phyloP scores from a whole-genome alignment of 2,888 invertebrate species.

The Callyntrura guangdongensis region DNA sequence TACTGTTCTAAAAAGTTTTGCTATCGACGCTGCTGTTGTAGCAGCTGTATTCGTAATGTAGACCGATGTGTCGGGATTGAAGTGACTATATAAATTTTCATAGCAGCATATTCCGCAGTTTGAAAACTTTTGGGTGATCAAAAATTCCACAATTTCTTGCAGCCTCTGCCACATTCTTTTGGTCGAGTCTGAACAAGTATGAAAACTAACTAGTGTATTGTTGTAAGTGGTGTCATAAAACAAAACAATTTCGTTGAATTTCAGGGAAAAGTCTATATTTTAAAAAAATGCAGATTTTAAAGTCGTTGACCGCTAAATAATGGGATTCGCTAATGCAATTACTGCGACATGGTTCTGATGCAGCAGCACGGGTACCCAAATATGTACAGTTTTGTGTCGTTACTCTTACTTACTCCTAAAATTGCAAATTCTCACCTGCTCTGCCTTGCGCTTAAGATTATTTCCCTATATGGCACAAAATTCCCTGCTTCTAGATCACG shows the following conservation, averaged over 20 bases:
- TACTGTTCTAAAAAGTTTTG: not conserved
- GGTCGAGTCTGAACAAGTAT: not conserved
- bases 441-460: not conserved
- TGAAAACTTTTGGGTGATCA: not conserved
- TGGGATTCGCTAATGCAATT: slow-evolving; percentile 56
- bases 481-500: slow-evolving; percentile 7
- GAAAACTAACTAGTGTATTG: too few species aligned
- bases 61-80: not conserved
- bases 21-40: not conserved
- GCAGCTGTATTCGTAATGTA: not conserved
- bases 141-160: slow-evolving; percentile 1
- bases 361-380: slow-evolving; percentile 12
- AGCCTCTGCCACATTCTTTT: not conserved
- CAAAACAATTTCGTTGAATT: not conserved
- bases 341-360: slow-evolving; percentile 19
- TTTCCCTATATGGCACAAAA: not conserved
- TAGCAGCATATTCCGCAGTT: not conserved
- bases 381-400: not conserved
- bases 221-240: not conserved
- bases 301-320: slow-evolving; percentile 58
- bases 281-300: slow-evolving; percentile 36
- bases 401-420: not conserved
- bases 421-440: slow-evolving; percentile 35
- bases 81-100: slow-evolving; percentile 28
- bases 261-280: slow-evolving; percentile 14